Conservation (phyloP, 2,888 invertebrate species). For the Sesamia inferens region DNA sequence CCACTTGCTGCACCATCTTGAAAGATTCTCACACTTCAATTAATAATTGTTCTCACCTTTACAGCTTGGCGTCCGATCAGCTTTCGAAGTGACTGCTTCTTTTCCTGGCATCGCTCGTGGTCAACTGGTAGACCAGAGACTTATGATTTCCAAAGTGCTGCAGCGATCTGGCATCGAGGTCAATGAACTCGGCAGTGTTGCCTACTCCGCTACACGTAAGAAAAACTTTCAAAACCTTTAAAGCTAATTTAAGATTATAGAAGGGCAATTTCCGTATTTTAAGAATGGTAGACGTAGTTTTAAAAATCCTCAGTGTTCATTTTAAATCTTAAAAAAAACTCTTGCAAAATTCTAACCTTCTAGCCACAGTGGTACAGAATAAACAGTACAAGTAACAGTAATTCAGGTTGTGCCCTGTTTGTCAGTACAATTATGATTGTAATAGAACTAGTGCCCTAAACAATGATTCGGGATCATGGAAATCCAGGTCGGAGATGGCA, state of each 20-base stretch:
- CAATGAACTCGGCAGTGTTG: slow-evolving; percentile 93
- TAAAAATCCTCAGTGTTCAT: too few relatives aligned
- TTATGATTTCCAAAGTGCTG: slow-evolving; percentile 92
- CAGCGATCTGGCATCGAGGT: slow-evolving; percentile 94
- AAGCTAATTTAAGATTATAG: background rate
- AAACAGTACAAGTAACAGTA: too few relatives aligned
- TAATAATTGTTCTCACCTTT: background rate
- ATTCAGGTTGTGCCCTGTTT: too few relatives aligned
- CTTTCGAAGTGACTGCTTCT: slow-evolving; percentile 93
- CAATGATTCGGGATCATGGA: too few relatives aligned
- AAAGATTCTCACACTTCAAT: background rate
- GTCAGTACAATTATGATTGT: too few relatives aligned
- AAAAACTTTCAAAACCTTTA: slow-evolving; percentile 7
- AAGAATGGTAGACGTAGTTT: too few relatives aligned
- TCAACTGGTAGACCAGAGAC: slow-evolving; percentile 82
- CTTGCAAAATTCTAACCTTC: too few relatives aligned
- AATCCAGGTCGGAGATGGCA: too few relatives aligned
- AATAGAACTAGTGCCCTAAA: too few relatives aligned
- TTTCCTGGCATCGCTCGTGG: slow-evolving; percentile 92
- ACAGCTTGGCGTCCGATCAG: slow-evolving; percentile 92
- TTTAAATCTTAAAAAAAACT: too few relatives aligned
- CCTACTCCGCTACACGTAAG: slow-evolving; percentile 92
- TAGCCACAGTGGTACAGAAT: too few relatives aligned
- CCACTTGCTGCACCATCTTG: background rate
- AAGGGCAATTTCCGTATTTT: background rate